Percentiles rank a stretch among this genome's conserved stretches.
These are phyloP conservation scores for Cassiopea andromeda DNA, from an alignment of 30 jellyfish, hydroid and myxozoan genomes.

Conservation along the genomic window DNA sequence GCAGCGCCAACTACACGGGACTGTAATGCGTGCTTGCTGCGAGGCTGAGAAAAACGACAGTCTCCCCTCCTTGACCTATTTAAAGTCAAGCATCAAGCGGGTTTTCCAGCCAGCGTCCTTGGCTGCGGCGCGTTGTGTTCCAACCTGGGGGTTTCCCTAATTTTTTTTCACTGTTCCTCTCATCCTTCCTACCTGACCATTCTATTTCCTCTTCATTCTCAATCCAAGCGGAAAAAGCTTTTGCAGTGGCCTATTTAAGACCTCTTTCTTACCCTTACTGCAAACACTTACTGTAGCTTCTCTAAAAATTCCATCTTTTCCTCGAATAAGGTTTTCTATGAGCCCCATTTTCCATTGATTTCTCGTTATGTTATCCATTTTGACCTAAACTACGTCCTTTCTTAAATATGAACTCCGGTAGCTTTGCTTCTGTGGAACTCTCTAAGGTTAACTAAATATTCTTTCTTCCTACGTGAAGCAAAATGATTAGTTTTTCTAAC, in stretches of 20 bases:
- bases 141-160: neutral
- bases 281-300: neutral
- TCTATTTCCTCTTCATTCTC: neutral
- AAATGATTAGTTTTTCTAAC: no score
- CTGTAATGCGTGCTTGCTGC: no score
- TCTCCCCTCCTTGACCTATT: neutral
- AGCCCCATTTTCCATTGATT: no score
- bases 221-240: no score
- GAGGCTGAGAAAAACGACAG: no score
- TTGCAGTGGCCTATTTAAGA: no score
- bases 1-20: no score
- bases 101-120: conserved; percentile 47
- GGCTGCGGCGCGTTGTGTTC: conserved; percentile 56
- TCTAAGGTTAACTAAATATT: no score
- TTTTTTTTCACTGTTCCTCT: no score
- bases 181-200: neutral
- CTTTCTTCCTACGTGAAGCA: no score
- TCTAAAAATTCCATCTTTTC: conserved; percentile 1
- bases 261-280: neutral
- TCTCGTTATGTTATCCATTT: neutral
- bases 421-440: neutral
- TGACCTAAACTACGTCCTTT: neutral
- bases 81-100: conserved; percentile 57
- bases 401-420: neutral
- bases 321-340: neutral